These are phyloP conservation scores for Lepisosteus oculatus DNA, from an alignment of 2,113 vertebrate genomes.

Conservation along the genomic window DNA sequence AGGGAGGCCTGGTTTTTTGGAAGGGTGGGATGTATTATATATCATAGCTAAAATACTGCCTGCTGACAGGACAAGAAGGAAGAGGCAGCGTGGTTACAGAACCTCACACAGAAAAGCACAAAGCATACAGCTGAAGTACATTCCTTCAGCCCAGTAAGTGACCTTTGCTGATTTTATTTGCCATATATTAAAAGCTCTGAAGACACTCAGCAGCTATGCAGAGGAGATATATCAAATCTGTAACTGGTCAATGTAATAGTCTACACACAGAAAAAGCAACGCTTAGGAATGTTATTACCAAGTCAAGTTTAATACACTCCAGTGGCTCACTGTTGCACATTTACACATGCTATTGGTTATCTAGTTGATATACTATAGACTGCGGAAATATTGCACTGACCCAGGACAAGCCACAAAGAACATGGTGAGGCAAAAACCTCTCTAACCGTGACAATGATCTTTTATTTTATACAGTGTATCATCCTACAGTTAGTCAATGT, in stretches of 20 bases:
- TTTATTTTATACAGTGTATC: too few species aligned
- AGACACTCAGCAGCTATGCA: slow-evolving; percentile 2
- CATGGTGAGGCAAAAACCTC: too few species aligned
- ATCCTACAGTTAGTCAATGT: too few species aligned
- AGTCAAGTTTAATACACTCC: background rate
- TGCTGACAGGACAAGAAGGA: slow-evolving; percentile 41
- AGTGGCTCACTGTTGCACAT: background rate
- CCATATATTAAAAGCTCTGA: slow-evolving; percentile 19
- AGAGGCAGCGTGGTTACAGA: slow-evolving; percentile 16
- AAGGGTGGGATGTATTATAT: slow-evolving; percentile 7
- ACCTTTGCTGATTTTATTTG: slow-evolving; percentile 31
- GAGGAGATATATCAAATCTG: background rate
- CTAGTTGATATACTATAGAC: background rate
- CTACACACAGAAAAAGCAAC: background rate
- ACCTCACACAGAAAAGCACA: slow-evolving; percentile 11
- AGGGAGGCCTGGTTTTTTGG: slow-evolving; percentile 19
- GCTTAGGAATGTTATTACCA: background rate
- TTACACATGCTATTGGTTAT: background rate
- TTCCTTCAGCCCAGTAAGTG: slow-evolving; percentile 27
- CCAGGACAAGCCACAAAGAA: too few species aligned
- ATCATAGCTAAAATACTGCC: slow-evolving; percentile 30
- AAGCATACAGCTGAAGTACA: slow-evolving; percentile 3
- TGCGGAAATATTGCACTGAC: background rate
- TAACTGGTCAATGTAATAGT: background rate
- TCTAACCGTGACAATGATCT: too few species aligned